Percentiles rank a stretch among this genome's conserved stretches.
phyloP scores from a whole-genome alignment of 1,140 invertebrate genomes.

The Drosophila neocordata region DNA sequence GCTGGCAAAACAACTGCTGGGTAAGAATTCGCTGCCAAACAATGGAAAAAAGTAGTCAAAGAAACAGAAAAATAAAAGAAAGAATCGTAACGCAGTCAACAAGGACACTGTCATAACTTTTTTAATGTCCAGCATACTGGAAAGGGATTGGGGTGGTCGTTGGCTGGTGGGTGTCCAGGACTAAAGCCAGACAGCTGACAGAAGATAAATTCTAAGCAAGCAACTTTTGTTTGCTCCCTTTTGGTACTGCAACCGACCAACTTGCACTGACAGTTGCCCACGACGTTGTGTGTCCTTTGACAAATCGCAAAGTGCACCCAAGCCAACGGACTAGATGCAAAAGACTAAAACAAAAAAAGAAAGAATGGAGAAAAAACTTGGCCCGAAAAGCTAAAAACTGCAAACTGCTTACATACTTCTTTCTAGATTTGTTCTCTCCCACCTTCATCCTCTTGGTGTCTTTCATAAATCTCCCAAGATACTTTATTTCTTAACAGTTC shows the following conservation, averaged over 20 bases:
- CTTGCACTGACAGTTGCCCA: conserved; percentile 69
- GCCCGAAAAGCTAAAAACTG: conserved; percentile 3
- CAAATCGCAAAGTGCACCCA: conserved; percentile 69
- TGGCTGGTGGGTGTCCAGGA: background rate
- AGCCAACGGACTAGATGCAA: conserved; percentile 28
- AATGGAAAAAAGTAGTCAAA: conserved; percentile 21
- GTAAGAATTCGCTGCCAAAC: conserved; percentile 56
- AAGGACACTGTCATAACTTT: conserved; percentile 80
- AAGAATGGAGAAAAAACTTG: background rate
- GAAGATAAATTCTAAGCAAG: conserved; percentile 80
- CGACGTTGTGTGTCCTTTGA: conserved; percentile 48
- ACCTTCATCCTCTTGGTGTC: too few species aligned
- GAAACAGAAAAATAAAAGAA: background rate
- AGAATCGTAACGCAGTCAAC: conserved; percentile 67
- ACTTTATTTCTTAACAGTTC: conserved; percentile 63
- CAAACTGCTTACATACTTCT: conserved; percentile 50
- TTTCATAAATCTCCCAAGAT: conserved; percentile 62
- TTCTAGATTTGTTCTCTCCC: conserved; percentile 37
- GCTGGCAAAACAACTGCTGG: conserved; percentile 53
- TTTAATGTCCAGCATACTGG: conserved; percentile 59
- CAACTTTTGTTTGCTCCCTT: conserved; percentile 62
- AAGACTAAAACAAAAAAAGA: conserved; percentile 23
- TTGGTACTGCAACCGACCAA: conserved; percentile 46
- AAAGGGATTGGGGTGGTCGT: conserved; percentile 7
- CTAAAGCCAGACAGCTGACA: conserved; percentile 56